These are phyloP conservation scores for Archegozetes longisetosus DNA, from an alignment of 1,140 invertebrate species.

Conservation along the genomic window DNA sequence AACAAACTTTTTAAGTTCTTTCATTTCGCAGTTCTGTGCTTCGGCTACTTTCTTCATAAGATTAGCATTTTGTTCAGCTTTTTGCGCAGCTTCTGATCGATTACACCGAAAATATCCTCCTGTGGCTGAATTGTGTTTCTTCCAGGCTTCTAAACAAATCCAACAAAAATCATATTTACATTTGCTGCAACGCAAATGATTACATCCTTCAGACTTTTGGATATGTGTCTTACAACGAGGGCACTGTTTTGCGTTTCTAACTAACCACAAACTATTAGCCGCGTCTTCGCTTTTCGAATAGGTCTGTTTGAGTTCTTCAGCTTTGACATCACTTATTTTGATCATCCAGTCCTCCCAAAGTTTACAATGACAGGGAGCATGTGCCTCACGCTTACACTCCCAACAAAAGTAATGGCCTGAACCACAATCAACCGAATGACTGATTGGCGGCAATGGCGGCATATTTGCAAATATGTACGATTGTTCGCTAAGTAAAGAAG, in stretches of 20 bases:
- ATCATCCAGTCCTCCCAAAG: conserved; percentile 47
- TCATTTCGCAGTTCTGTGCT: conserved; percentile 38
- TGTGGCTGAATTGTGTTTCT: conserved; percentile 49
- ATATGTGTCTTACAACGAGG: conserved; percentile 53
- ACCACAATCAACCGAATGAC: conserved; percentile 53
- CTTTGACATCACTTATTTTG: conserved; percentile 45
- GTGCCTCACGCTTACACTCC: conserved; percentile 48
- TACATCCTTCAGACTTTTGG: conserved; percentile 58
- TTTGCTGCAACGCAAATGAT: conserved; percentile 60
- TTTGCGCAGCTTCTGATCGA: conserved; percentile 46
- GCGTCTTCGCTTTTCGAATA: conserved; percentile 45
- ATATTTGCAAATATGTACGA: conserved; percentile 6
- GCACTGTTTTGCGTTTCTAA: conserved; percentile 54
- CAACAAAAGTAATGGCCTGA: conserved; percentile 57
- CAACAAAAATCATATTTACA: conserved; percentile 60
- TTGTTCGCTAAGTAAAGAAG: conserved; percentile 15
- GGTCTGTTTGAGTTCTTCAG: conserved; percentile 41
- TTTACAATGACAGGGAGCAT: conserved; percentile 48
- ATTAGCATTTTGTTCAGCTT: conserved; percentile 27
- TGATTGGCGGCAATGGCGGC: conserved; percentile 30
- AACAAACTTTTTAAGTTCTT: conserved; percentile 38
- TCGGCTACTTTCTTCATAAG: conserved; percentile 40
- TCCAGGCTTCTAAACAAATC: conserved; percentile 57
- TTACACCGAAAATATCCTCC: conserved; percentile 58
- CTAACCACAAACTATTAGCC: conserved; percentile 51